A percentile compares a stretch with the other conserved stretches of the same genome.
These are phyloP conservation scores for Chirona hameri DNA, from an alignment of 2,888 invertebrate genomes.

Conservation along the genomic window DNA sequence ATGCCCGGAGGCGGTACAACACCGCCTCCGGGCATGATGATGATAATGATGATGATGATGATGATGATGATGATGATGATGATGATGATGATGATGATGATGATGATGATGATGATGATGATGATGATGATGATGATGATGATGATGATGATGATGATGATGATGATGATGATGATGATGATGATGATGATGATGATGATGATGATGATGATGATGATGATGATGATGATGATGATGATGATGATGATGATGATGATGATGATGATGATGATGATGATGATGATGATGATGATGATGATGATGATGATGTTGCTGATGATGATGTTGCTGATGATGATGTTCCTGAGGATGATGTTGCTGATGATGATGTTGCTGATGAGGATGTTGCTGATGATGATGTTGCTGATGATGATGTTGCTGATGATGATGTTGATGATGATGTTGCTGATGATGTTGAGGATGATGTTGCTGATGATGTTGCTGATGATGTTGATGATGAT, in stretches of 20 bases:
- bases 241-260: background rate
- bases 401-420: no score
- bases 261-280: background rate
- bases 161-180: background rate
- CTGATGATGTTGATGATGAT: no score
- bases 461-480: no score
- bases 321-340: no score
- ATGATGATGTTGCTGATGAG: no score
- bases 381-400: no score
- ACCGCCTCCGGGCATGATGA: background rate
- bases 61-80: background rate
- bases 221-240: background rate
- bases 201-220: background rate
- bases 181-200: background rate
- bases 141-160: background rate
- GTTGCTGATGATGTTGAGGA: no score
- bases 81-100: background rate
- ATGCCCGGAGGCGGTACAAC: no score
- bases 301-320: no score
- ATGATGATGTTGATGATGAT: no score
- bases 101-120: background rate
- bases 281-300: background rate
- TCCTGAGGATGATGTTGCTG: no score
- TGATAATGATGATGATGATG: background rate
- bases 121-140: background rate